Percentiles rank a stretch among this genome's conserved stretches.
phyloP scores from a whole-genome alignment of 2,113 vertebrate genomes.

The Anhinga anhinga region DNA sequence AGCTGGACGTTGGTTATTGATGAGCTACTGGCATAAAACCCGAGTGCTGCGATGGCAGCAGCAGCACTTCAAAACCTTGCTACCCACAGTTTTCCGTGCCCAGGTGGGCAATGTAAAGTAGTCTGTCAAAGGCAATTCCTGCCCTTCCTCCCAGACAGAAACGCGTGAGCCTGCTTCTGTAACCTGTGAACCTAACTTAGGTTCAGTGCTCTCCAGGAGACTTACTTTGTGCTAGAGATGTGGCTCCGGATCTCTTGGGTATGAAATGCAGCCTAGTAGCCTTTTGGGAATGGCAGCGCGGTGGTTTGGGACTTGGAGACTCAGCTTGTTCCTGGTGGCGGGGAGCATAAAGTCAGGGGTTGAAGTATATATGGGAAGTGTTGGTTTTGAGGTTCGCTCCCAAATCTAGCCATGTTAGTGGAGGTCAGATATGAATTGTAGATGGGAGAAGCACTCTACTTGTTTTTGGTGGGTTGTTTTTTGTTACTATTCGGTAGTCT shows the following conservation, averaged over 20 bases:
- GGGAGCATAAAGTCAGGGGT: background rate
- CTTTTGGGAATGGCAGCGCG: background rate
- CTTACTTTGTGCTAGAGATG: background rate
- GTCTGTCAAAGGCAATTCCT: background rate
- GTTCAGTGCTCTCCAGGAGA: background rate
- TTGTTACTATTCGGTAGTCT: background rate
- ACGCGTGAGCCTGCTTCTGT: background rate
- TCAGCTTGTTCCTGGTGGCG: background rate
- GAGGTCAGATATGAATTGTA: background rate
- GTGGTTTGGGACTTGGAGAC: background rate
- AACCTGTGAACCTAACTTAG: too few relatives aligned
- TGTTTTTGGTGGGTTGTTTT: background rate
- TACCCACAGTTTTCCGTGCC: background rate
- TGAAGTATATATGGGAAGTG: background rate
- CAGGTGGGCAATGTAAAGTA: background rate
- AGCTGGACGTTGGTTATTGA: background rate
- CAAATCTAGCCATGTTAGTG: background rate
- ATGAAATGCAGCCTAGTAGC: background rate
- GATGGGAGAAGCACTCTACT: background rate
- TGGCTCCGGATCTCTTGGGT: background rate
- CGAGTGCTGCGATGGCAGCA: background rate
- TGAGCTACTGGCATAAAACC: background rate
- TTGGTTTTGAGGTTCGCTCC: background rate
- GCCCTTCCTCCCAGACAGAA: background rate
- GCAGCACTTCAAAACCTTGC: background rate